Evolutionary conservation across 2,113 vertebrate species (phyloP), one percentile per base, ranked within the genome.

Genomic region (Cettia cetti): DNA sequence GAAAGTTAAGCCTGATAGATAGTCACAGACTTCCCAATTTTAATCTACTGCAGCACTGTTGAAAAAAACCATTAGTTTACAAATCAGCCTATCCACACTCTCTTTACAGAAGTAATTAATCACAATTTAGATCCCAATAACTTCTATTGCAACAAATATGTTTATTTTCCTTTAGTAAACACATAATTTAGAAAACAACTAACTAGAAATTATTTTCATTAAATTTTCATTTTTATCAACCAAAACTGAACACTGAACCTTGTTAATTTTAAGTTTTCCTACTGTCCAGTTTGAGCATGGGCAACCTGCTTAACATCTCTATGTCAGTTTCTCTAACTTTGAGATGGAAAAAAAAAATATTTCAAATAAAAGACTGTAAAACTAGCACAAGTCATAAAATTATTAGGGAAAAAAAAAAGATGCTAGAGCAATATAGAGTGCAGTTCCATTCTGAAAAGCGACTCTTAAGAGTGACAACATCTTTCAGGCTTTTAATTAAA

Each of bases 401-500:
- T 57, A 60, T 28, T 13, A 50, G 10, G 42, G 6, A 5, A 60
- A 53, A 5, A 60, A 53, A 60, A 57, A 47, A 40, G 6, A 82
- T 70, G 59, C 33, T 77, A 81, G 31, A 82, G 37, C 20, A 83
- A 30, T 72, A 56, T 69, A 35, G 93, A 93, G 82, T 70, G 91
- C 76, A 97, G 89, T 75, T 94, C 82, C 69, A 80, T 42, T 86
- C 76, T 56, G 89, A 94, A 95, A 95, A 92, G 60, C 31, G 44
- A 89, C 60, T 59, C 71, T 83, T 44, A 81, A 74, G 33, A 94
- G 50, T 5, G 9, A 76, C 33, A 96, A 83, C 7, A 12, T 49
- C 81, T 93, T 94, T 83, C 89, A 89, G 60, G 35, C 30, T 90
- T 91, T 92, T 86, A 94, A 94, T 95, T 81, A 96, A 95, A 91